phyloP scores from a whole-genome alignment of 2,797 vertebrate genomes.

The Tarsius wallacei region DNA sequence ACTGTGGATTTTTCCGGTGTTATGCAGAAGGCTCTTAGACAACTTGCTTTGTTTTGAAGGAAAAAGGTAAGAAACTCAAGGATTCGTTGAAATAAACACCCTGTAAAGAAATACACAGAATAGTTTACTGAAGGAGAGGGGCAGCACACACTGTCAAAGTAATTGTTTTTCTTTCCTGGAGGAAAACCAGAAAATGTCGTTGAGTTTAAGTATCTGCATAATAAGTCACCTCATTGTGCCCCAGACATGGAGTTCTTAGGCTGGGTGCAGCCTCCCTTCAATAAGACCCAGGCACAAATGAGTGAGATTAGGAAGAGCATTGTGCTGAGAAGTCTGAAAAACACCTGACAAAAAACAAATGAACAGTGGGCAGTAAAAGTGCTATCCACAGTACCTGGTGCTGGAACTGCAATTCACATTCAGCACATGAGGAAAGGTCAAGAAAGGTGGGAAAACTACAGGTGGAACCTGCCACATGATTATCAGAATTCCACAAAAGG shows the following conservation, averaged over 20 bases:
- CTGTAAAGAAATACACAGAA: slow-evolving; percentile 53
- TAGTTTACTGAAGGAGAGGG: background rate
- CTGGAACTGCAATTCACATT: background rate
- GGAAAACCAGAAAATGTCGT: slow-evolving; percentile 27
- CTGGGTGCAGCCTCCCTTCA: background rate
- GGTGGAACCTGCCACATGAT: slow-evolving; percentile 33
- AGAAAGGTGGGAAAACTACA: slow-evolving; percentile 20
- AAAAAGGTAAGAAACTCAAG: slow-evolving; percentile 40
- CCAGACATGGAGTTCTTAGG: background rate
- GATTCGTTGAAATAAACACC: slow-evolving; percentile 33
- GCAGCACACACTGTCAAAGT: background rate
- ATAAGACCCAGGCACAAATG: background rate
- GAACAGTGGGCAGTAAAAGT: background rate
- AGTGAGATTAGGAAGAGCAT: background rate
- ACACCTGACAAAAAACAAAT: background rate
- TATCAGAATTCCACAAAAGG: background rate
- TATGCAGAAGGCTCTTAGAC: slow-evolving; percentile 49
- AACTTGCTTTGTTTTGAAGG: slow-evolving; percentile 14
- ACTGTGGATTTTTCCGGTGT: slow-evolving; percentile 58
- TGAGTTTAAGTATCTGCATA: slow-evolving; percentile 27
- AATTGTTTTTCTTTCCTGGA: background rate
- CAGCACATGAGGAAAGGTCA: slow-evolving; percentile 3
- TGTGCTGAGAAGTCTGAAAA: slow-evolving; percentile 34
- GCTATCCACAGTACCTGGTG: background rate
- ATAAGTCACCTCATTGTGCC: background rate